Evolutionary conservation across 2,888 invertebrate genomes (phyloP), one percentile per base, ranked within the genome.

Genomic region (Ischnus inquisitorius): DNA sequence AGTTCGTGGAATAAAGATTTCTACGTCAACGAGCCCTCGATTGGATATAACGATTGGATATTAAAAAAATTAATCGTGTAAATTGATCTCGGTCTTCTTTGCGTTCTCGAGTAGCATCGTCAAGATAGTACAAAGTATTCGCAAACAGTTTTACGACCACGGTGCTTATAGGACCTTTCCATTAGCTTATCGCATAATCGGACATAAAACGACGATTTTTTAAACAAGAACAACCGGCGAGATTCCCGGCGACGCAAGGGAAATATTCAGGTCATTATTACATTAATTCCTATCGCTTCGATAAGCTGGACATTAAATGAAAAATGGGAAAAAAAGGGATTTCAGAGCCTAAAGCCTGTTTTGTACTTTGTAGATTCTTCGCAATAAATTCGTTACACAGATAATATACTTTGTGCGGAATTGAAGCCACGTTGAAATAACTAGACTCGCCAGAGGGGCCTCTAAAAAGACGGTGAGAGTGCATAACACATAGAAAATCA

Each of bases 351-450:
- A 3, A 28, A 41, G 16, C 46, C 48, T 51, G 77, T 79, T 72
- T 79, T 8, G 43, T 79, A 72, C 65, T 72, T 54, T 79, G 72
- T 79, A 43, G 19, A 16, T 25, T 34, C 39, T 14, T 81, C 69
- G 78, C 67, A 69, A 81, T 81, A 81, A 84, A 81, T 75, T 81
- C 43, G 80, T 84, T 69, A 64, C 69, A 81, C 78, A 75, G 74
- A 78, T 84, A 78, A 81, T 78, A 78, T 75, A 60, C 54, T 74
- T 78, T 78, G 72, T 80, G 77, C 69, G 64, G 64, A 78, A 78
- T 81, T 69, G 71, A 64, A 81, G 16, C 39, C 25, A 34, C 51
- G 78, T 71, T 69, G 19, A 78, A 78, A 75, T 64, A 78, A 78
- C 54, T 65, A 60, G 51, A 8, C 8, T 77, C 39, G 67, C 69